A percentile compares a stretch with the other conserved stretches of the same genome.
These are phyloP conservation scores for Euthynnus affinis DNA, from an alignment of 2,797 vertebrate genomes.

Conservation along the genomic window DNA sequence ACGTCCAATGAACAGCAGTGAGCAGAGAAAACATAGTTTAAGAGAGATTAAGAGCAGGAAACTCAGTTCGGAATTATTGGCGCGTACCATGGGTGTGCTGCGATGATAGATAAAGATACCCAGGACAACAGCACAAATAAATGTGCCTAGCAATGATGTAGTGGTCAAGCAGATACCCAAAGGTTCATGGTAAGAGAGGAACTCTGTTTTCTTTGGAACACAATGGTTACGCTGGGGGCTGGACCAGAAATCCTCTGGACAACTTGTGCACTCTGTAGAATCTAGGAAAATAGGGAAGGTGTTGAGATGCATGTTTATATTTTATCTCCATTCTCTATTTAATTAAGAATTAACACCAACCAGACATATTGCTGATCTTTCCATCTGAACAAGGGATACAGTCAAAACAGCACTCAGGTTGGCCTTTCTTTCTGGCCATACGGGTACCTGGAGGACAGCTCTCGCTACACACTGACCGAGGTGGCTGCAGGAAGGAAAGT, in stretches of 20 bases:
- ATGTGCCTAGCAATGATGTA: constrained; percentile 62
- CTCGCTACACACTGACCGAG: constrained; percentile 80
- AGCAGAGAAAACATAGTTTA: constrained; percentile 76
- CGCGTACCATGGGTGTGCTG: constrained; percentile 73
- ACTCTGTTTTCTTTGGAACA: constrained; percentile 69
- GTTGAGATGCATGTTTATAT: background rate
- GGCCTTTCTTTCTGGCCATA: constrained; percentile 68
- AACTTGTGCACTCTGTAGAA: constrained; percentile 68
- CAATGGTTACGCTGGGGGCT: constrained; percentile 61
- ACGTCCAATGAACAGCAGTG: constrained; percentile 71
- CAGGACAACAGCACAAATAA: constrained; percentile 57
- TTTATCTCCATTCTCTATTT: no score
- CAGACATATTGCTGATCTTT: constrained; percentile 81
- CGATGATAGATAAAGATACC: constrained; percentile 65
- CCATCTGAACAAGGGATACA: constrained; percentile 82
- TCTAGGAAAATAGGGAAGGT: constrained; percentile 48
- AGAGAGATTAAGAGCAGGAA: constrained; percentile 73
- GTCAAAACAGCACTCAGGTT: constrained; percentile 84
- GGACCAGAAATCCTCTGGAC: constrained; percentile 78
- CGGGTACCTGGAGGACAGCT: constrained; percentile 81
- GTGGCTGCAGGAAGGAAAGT: constrained; percentile 61
- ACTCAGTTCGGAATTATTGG: constrained; percentile 81
- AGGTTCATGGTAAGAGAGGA: constrained; percentile 73
- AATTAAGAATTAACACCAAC: constrained; percentile 66
- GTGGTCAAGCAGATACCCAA: constrained; percentile 68